phyloP scores from a whole-genome alignment of 2,797 vertebrate species.

The Sphenodon punctatus region DNA sequence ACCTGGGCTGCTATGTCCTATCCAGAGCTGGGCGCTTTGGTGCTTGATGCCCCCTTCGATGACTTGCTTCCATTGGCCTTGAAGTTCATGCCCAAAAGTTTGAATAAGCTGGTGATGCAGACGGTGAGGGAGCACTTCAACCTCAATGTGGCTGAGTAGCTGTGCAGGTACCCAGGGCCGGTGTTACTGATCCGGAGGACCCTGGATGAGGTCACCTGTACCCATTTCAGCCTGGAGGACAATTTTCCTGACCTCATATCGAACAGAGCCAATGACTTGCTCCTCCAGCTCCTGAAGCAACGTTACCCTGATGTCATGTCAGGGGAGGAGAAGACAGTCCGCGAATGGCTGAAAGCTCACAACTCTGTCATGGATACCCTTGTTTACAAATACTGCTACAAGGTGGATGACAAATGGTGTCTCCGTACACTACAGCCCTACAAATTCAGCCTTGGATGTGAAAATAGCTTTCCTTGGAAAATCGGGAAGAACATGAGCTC shows the following conservation, averaged over 20 bases:
- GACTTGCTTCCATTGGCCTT: constrained; percentile 87
- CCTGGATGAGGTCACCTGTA: constrained; percentile 87
- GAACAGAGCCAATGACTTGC: constrained; percentile 86
- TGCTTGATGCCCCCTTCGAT: constrained; percentile 90
- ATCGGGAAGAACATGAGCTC: constrained; percentile 83
- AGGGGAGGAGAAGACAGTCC: constrained; percentile 76
- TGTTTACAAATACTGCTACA: constrained; percentile 77
- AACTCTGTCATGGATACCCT: constrained; percentile 78
- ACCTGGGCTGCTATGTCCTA: constrained; percentile 83
- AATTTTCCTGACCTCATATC: constrained; percentile 76
- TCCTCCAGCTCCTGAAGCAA: constrained; percentile 83
- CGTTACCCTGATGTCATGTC: constrained; percentile 88
- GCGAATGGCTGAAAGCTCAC: constrained; percentile 80
- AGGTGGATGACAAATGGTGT: constrained; percentile 86
- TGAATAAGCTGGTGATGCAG: constrained; percentile 87
- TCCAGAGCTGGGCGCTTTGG: constrained; percentile 82
- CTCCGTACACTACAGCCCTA: constrained; percentile 81
- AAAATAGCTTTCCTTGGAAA: constrained; percentile 82
- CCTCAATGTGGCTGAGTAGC: constrained; percentile 87
- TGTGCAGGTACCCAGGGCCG: constrained; percentile 87
- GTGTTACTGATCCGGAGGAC: constrained; percentile 87
- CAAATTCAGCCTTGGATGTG: background rate
- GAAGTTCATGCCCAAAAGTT: constrained; percentile 90
- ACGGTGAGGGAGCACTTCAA: constrained; percentile 89
- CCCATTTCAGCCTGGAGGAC: constrained; percentile 65